These are phyloP conservation scores for Oxyura jamaicensis DNA, from an alignment of 2,113 vertebrate genomes.

Conservation along the genomic window DNA sequence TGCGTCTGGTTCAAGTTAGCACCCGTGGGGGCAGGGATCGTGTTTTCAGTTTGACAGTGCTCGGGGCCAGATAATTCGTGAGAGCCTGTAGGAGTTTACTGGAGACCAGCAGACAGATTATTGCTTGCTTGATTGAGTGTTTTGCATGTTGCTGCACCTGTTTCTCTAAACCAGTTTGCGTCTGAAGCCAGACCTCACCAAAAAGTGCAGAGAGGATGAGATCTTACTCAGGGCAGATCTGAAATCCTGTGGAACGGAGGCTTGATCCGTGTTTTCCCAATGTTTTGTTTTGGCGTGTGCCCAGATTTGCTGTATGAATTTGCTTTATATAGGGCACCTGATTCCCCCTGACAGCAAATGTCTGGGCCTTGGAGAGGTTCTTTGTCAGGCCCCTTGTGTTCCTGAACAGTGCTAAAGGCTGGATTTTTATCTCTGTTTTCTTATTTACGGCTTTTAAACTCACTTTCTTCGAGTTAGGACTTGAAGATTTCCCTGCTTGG, in stretches of 20 bases:
- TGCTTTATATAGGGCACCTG: not conserved
- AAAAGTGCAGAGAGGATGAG: not conserved
- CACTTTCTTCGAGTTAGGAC: not conserved
- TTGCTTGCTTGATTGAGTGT: slow-evolving; percentile 20
- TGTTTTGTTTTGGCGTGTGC: not conserved
- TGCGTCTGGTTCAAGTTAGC: not conserved
- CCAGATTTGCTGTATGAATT: not conserved
- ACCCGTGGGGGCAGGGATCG: not conserved
- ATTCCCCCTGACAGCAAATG: not conserved
- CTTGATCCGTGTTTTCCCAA: not conserved
- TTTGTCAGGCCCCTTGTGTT: not conserved
- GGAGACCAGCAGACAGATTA: slow-evolving; percentile 1
- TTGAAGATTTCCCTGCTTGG: not conserved
- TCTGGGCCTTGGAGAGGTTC: not conserved
- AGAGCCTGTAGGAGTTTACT: not conserved
- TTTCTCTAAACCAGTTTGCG: not conserved
- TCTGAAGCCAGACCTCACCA: not conserved
- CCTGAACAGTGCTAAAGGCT: not conserved
- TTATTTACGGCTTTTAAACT: not conserved
- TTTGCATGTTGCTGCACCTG: slow-evolving; percentile 63
- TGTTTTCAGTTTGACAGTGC: slow-evolving; percentile 20
- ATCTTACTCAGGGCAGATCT: not conserved
- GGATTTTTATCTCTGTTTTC: not conserved
- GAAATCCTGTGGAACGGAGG: not conserved
- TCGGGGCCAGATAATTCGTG: not conserved